Conservation (phyloP, 2,888 invertebrate species). For the Amphipyra tragopoginis region DNA sequence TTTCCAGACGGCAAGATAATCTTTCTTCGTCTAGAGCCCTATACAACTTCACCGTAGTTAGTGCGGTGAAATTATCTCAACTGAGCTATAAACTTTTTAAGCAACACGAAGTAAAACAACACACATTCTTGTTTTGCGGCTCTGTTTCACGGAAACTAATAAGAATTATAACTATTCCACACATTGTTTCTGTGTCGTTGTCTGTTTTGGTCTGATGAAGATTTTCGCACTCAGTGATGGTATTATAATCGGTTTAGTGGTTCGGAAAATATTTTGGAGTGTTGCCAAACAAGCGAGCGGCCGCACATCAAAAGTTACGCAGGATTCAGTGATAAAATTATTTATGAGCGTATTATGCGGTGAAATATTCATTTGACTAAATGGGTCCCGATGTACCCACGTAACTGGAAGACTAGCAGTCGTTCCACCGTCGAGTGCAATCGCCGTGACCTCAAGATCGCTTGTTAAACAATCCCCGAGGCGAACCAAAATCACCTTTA, state of each 20-base stretch:
- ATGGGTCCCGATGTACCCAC: slow-evolving; percentile 50
- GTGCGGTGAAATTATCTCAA: slow-evolving; percentile 36
- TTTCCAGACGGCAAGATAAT: slow-evolving; percentile 35
- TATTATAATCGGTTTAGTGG: slow-evolving; percentile 40
- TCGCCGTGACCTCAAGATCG: slow-evolving; percentile 64
- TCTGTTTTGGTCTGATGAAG: slow-evolving; percentile 15
- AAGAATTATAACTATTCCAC: slow-evolving; percentile 5
- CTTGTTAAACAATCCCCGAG: slow-evolving; percentile 63
- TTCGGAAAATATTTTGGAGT: slow-evolving; percentile 50
- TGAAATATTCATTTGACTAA: slow-evolving; percentile 55
- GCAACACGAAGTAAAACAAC: slow-evolving; percentile 29
- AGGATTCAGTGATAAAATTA: slow-evolving; percentile 21
- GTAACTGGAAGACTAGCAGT: slow-evolving; percentile 57
- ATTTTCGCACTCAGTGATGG: slow-evolving; percentile 23
- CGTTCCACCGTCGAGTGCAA: slow-evolving; percentile 60
- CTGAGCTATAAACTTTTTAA: slow-evolving; percentile 43
- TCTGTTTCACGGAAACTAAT: slow-evolving; percentile 12
- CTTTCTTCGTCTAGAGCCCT: slow-evolving; percentile 36
- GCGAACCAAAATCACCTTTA: slow-evolving; percentile 55
- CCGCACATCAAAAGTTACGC: slow-evolving; percentile 20
- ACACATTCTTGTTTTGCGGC: slow-evolving; percentile 17
- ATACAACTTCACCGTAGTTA: slow-evolving; percentile 45
- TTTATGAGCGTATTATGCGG: slow-evolving; percentile 21
- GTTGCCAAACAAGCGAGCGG: slow-evolving; percentile 24
- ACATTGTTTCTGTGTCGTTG: slow-evolving; percentile 7